A percentile compares a stretch with the other conserved stretches of the same genome.
Evolutionary conservation across 2,797 vertebrate species (phyloP).

Genomic region (Tangara arthus): DNA sequence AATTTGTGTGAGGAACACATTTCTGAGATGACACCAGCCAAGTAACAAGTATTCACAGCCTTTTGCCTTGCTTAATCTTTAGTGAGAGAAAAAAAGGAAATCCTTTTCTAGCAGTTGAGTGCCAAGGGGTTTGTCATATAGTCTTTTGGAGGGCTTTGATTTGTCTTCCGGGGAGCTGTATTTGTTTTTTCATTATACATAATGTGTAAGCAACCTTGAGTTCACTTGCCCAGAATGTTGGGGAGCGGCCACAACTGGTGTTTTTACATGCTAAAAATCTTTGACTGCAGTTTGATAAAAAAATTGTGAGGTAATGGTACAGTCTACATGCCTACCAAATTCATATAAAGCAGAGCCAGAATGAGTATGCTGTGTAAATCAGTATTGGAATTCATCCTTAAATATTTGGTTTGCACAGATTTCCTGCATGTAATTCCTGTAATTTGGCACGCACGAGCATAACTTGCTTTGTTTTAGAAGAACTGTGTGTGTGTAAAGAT

Average conservation of each 20-base stretch:
- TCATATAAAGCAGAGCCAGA: not conserved
- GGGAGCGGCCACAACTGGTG: rapidly evolving
- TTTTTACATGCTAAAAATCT: not conserved
- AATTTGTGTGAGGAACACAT: not conserved
- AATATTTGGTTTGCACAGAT: not conserved
- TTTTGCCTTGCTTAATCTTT: not conserved
- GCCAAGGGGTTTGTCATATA: rapidly evolving
- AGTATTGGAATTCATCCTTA: not conserved
- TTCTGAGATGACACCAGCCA: not conserved
- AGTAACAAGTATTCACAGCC: not conserved
- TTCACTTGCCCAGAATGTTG: not conserved
- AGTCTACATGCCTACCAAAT: not conserved
- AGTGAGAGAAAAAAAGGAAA: not conserved
- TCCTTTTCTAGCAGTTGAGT: not conserved
- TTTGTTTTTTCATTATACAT: not conserved
- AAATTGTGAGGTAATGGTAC: rapidly evolving
- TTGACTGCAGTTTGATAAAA: not conserved
- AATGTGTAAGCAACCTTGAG: not conserved
- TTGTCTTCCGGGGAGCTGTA: not conserved
- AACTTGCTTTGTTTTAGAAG: not conserved
- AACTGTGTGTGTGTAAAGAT: not conserved
- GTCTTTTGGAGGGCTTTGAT: not conserved
- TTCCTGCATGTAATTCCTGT: not conserved
- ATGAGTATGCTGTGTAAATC: not conserved
- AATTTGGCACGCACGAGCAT: not conserved